phyloP scores from a whole-genome alignment of 2,888 invertebrate genomes.

The Stenchaetothrips biformis region DNA sequence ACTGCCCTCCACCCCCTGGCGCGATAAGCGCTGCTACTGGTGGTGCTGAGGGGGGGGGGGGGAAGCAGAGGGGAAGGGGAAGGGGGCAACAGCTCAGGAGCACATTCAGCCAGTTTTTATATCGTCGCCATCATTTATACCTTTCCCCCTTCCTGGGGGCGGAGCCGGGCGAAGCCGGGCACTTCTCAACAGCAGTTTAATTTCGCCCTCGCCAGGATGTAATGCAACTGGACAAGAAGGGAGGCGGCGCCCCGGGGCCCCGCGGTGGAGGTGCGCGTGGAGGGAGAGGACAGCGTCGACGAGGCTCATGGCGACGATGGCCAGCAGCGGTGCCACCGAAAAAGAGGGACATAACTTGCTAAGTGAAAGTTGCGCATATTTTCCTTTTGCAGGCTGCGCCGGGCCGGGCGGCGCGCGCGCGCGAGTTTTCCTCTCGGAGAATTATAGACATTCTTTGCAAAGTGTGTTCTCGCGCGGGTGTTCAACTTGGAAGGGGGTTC shows the following conservation, averaged over 20 bases:
- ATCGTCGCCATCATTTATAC: neutral
- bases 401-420: neutral
- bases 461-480: constrained; percentile 4
- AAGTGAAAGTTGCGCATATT: constrained; percentile 1
- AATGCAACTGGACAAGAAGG: constrained; percentile 1
- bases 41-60: neutral
- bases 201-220: neutral
- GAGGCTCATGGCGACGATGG: too few species aligned
- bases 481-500: neutral
- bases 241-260: neutral
- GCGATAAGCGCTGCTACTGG: too few species aligned
- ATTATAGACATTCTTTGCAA: constrained; percentile 19
- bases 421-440: neutral
- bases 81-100: neutral
- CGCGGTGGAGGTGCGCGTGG: too few species aligned
- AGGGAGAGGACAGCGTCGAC: too few species aligned
- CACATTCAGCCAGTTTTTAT: constrained; percentile 5
- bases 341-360: neutral
- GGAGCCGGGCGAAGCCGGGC: neutral
- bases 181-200: constrained; percentile 1
- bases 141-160: neutral
- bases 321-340: too few species aligned
- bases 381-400: neutral
- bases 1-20: neutral
- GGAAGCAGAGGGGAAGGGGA: neutral